Base-by-base conservation (phyloP, 2,797 vertebrate species). In the Syndactyla subalaris region DNA sequence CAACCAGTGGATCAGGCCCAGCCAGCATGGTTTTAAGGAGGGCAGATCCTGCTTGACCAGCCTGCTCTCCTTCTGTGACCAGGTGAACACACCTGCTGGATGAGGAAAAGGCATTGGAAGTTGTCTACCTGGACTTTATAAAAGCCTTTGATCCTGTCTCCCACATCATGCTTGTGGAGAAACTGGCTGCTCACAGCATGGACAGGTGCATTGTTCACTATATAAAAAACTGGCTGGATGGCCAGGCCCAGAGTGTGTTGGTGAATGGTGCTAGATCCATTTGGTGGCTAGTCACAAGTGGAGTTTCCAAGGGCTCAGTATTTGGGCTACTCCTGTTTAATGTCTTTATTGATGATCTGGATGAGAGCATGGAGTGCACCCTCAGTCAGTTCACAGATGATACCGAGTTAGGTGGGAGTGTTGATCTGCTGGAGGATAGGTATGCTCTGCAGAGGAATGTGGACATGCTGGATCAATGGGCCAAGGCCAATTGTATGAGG, bases 401-500 rank as follows among this genome's bases (percentile, higher is more conserved):
- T 26, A 27, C 14, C 0, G 3, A 54, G 39, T 32, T 46, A 34
- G 19, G 10, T 45, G 3, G 1, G 21, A 22, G 36, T 12, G 32
- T 46, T 67, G 12, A 1, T 51, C 17, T 61, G 6, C n/a, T 12
- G 3, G 38, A 55, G 8, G 12, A 12, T 16, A 36, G 23, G 15
- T 24, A 18, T 49, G 57, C 11, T 82, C 36, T 57, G 9, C 4
- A 1, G 9, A 21, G 32, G 23, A 10, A 29, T 36, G 27, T 70
- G 55, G 45, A 30, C 19, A 30, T 19, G 20, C 10, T 62, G 4
- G 0, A 0, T 49, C 22, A 20, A 6, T 49, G 45, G n/a, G 9
- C n/a, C 17, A 14, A 29, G 12, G 45, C 34, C 65, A 67, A 7
- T 19, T 20, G 26, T 14, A 29, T 67, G 45, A 36, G 45, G n/a